Conservation (phyloP, 2,888 invertebrate genomes). For the Aleiodes testaceus region DNA sequence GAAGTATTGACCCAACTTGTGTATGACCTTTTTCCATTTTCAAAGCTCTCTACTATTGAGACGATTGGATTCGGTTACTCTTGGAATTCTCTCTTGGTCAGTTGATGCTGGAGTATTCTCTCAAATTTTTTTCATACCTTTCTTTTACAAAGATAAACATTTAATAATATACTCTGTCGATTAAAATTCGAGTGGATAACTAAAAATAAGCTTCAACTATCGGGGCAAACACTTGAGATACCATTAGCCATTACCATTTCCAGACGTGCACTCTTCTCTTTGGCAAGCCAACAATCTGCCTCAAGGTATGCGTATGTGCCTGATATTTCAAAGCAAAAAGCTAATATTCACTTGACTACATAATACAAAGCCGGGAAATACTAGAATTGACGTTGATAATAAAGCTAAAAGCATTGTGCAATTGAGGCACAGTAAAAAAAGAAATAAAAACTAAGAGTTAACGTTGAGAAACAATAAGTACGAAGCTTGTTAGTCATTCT, state of each 20-base stretch:
- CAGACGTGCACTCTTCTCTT: conserved; percentile 54
- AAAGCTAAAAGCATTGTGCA: too few species aligned
- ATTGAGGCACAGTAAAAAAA: too few species aligned
- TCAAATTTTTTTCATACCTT: neutral
- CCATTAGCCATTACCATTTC: conserved; percentile 65
- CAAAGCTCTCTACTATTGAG: conserved; percentile 10
- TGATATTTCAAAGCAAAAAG: conserved; percentile 27
- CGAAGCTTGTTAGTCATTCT: conserved; percentile 51
- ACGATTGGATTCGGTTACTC: conserved; percentile 11
- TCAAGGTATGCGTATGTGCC: conserved; percentile 29
- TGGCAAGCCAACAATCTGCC: conserved; percentile 22
- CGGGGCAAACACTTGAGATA: conserved; percentile 62
- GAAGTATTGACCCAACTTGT: conserved; percentile 26
- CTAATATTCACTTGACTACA: conserved; percentile 8
- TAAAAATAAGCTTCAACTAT: conserved; percentile 59
- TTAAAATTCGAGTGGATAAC: conserved; percentile 48
- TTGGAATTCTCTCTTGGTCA: too few species aligned
- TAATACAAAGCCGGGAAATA: conserved; percentile 2
- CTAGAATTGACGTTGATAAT: neutral
- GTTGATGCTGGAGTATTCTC: too few species aligned
- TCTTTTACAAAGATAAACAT: neutral
- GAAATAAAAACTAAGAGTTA: too few species aligned
- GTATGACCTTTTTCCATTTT: conserved; percentile 20
- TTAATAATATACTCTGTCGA: neutral
- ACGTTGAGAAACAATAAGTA: too few species aligned